Conservation (phyloP, 1,140 invertebrate species). For the Cardiocondyla obscurior region DNA sequence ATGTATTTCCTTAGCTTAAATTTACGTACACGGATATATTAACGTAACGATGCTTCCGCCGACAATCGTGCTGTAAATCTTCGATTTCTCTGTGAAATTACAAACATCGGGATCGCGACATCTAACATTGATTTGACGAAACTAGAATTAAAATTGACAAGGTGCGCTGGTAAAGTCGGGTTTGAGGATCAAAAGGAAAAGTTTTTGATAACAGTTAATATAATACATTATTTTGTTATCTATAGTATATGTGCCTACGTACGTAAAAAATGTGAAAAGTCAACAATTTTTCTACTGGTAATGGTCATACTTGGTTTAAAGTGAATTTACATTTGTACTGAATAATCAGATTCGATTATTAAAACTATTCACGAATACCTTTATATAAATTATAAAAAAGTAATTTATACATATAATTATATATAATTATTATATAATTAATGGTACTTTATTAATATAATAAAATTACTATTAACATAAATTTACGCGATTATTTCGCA, state of each 20-base stretch:
- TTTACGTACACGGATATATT: no score
- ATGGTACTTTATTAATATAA: conserved; percentile 5
- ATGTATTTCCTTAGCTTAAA: background rate
- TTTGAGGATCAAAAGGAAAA: background rate
- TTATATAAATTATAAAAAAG: background rate
- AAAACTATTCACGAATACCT: background rate
- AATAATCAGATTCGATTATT: background rate
- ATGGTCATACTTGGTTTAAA: no score
- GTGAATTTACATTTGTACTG: background rate
- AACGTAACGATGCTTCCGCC: no score
- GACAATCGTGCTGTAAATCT: no score
- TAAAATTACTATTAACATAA: conserved; percentile 22
- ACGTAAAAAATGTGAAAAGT: no score
- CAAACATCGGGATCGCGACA: background rate
- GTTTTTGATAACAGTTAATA: background rate
- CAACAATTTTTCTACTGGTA: no score
- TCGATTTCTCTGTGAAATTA: background rate
- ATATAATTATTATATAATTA: background rate
- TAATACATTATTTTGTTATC: no score
- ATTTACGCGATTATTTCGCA: background rate
- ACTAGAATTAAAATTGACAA: background rate
- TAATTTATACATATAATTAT: background rate
- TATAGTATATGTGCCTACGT: background rate
- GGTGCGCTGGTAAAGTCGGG: background rate
- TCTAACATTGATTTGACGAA: background rate